These are phyloP conservation scores for Ia io DNA, from an alignment of 2,113 vertebrate genomes.

Conservation along the genomic window DNA sequence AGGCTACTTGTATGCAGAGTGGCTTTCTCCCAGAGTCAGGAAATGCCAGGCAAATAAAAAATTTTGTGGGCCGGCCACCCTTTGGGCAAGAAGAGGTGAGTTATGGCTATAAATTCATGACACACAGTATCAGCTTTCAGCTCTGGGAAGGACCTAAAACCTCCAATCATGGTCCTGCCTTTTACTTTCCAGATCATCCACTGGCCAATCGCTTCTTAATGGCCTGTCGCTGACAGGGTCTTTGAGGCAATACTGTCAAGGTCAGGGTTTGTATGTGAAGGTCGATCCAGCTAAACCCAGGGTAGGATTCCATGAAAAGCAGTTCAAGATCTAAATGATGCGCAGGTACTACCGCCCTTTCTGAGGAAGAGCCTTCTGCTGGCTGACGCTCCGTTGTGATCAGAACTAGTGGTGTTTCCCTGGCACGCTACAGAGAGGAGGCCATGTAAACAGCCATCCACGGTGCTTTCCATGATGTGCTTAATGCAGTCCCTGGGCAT, in stretches of 20 bases:
- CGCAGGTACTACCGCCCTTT: neutral
- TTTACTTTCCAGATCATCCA: neutral
- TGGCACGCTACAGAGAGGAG: neutral
- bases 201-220: neutral
- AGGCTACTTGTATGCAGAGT: neutral
- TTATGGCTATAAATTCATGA: neutral
- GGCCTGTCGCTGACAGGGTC: neutral
- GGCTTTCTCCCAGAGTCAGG: neutral
- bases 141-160: neutral
- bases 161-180: neutral
- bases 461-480: neutral
- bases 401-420: neutral
- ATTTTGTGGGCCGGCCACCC: no score
- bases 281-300: no score
- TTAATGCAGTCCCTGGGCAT: neutral
- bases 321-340: neutral
- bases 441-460: neutral
- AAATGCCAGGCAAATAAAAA: neutral
- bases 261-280: neutral
- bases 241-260: neutral
- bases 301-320: neutral
- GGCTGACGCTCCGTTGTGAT: rapidly evolving
- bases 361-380: rapidly evolving
- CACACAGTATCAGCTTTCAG: neutral
- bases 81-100: neutral